A percentile compares a stretch with the other conserved stretches of the same genome.
phyloP scores from a whole-genome alignment of 2,888 invertebrate species.

The Tenodera sinensis region DNA sequence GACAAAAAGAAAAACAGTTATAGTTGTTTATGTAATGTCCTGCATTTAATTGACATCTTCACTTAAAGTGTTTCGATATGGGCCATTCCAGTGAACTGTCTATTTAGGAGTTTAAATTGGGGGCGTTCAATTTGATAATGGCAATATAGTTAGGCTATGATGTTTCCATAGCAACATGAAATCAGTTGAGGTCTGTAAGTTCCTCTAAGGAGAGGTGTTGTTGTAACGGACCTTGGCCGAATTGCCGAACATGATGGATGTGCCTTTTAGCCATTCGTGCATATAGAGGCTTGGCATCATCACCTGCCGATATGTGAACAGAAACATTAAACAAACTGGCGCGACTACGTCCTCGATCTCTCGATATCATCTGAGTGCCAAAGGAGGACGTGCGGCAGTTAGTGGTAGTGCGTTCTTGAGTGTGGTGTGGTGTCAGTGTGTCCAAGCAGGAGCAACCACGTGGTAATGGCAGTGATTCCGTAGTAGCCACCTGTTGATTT shows the following conservation, averaged over 20 bases:
- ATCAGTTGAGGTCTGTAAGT: neutral
- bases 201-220: neutral
- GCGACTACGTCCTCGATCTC: neutral
- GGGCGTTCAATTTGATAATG: too few species aligned
- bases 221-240: neutral
- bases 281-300: neutral
- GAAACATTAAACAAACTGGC: neutral
- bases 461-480: neutral
- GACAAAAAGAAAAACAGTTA: too few species aligned
- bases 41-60: too few species aligned
- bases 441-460: neutral
- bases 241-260: neutral
- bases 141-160: too few species aligned
- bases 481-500: neutral
- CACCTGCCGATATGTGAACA: neutral
- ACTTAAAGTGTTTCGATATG: too few species aligned
- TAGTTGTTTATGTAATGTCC: too few species aligned
- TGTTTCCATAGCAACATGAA: neutral
- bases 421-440: neutral
- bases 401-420: neutral
- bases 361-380: neutral
- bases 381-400: neutral
- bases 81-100: too few species aligned
- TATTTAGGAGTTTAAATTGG: too few species aligned
- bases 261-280: neutral